phyloP scores from a whole-genome alignment of 2,888 invertebrate species.

The Halocaridina rubra region DNA sequence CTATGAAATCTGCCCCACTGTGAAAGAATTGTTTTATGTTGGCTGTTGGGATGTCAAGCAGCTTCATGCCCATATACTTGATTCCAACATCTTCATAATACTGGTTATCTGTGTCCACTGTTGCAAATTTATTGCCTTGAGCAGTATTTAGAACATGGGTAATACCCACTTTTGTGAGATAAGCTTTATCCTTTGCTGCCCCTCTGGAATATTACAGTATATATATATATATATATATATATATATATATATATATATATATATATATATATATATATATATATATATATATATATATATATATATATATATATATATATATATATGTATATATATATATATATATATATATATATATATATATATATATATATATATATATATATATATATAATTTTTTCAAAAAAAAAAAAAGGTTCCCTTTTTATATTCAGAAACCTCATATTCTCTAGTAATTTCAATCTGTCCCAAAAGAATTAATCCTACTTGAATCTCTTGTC shows the following conservation, averaged over 20 bases:
- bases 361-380: conserved; percentile 29
- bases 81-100: conserved; percentile 76
- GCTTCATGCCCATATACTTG: conserved; percentile 83
- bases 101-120: conserved; percentile 68
- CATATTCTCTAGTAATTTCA: too few relatives aligned
- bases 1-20: conserved; percentile 83
- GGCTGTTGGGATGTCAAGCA: conserved; percentile 82
- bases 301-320: conserved; percentile 34
- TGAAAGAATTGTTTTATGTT: conserved; percentile 86
- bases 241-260: conserved; percentile 7
- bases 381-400: conserved; percentile 14
- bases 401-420: too few relatives aligned
- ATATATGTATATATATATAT: conserved; percentile 28
- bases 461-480: too few relatives aligned
- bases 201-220: conserved; percentile 69
- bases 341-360: conserved; percentile 31
- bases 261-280: conserved; percentile 34
- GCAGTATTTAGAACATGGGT: conserved; percentile 91
- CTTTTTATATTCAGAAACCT: too few relatives aligned
- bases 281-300: conserved; percentile 42
- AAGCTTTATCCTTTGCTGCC: conserved; percentile 82
- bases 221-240: background rate
- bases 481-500: too few relatives aligned
- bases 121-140: conserved; percentile 84
- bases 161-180: conserved; percentile 79